Evolutionary conservation across 2,888 invertebrate species (phyloP).

Genomic region (Amphipyra tragopoginis): DNA sequence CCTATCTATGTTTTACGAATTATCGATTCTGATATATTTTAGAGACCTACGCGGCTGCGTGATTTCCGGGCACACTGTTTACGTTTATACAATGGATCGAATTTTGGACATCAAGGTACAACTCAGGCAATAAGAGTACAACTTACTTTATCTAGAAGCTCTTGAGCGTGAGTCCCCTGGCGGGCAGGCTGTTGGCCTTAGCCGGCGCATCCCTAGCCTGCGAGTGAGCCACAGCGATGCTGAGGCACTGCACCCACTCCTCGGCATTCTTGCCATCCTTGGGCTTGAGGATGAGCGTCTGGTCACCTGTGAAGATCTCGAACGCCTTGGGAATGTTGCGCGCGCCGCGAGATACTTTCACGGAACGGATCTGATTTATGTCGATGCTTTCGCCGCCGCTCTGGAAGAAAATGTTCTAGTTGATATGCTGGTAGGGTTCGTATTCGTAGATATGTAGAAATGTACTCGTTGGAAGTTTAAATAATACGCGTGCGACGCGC

Average conservation of each 20-base stretch:
- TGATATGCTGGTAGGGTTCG: not conserved
- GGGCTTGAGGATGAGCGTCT: constrained; percentile 97
- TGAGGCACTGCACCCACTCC: constrained; percentile 98
- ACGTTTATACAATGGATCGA: too few relatives aligned
- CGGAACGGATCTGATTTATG: constrained; percentile 97
- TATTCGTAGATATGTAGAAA: too few relatives aligned
- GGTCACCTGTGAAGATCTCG: constrained; percentile 98
- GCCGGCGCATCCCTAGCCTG: constrained; percentile 91
- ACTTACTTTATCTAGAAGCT: constrained; percentile 71
- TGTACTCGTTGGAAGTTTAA: too few relatives aligned
- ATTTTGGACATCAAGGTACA: too few relatives aligned
- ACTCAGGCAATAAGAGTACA: too few relatives aligned
- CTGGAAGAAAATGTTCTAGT: constrained; percentile 78
- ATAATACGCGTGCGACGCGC: too few relatives aligned
- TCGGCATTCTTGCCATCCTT: constrained; percentile 98
- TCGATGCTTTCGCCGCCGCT: constrained; percentile 96
- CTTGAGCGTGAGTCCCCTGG: constrained; percentile 85
- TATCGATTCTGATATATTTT: too few relatives aligned
- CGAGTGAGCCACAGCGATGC: constrained; percentile 97
- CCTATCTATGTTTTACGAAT: not conserved
- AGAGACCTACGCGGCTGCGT: not conserved
- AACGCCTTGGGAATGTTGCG: constrained; percentile 98
- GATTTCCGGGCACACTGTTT: too few relatives aligned
- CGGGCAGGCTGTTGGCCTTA: constrained; percentile 87
- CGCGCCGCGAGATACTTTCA: constrained; percentile 97